Evolutionary conservation across 2,113 vertebrate genomes (phyloP), one percentile per base, ranked within the genome.

Genomic region (Toxostoma redivivum): DNA sequence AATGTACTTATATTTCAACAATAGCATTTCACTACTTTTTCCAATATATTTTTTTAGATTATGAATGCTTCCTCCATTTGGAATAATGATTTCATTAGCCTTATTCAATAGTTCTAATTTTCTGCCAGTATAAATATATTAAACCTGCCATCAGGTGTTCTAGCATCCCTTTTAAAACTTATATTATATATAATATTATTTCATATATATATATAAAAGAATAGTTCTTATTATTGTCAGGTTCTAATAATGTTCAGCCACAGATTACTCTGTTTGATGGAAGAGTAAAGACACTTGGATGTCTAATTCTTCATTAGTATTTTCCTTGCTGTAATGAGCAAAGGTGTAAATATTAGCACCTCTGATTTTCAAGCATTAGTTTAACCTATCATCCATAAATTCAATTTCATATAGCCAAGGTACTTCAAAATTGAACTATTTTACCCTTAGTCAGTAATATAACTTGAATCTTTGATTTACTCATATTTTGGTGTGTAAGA

Each of bases 301-400:
- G 83, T 86, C 97, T 97, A 97, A 97, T 97, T 97, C 96, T 97
- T 97, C 95, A 96, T 98, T 98, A 97, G 97, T 98, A 78, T 97
- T 96, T 96, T 97, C 88, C 78, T 97, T 94, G 92, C 88, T 94
- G 61, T 97, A 98, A 98, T 97, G 97, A 98, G 96, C 91, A 96
- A 96, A 98, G 95, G 97, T 97, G 97, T 97, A 98, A 97, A 98
- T 97, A 97, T 97, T 97, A 97, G 97, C 97, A 97, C 95, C 94
- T 98, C 91, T 91, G 94, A 92, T 96, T 97, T 97, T 96, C 92
- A 97, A 95, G 96, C 73, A 93, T 64, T 88, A 97, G 47, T 94
- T 96, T 96, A 97, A 97, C 81, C 88, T 95, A 89, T 89, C 83
- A 92, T 88, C 92, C 87, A 96, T 95, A 97, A 97, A 97, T 97